Evolutionary conservation across 2,888 invertebrate species (phyloP).

Genomic region (Spisula subtruncata): DNA sequence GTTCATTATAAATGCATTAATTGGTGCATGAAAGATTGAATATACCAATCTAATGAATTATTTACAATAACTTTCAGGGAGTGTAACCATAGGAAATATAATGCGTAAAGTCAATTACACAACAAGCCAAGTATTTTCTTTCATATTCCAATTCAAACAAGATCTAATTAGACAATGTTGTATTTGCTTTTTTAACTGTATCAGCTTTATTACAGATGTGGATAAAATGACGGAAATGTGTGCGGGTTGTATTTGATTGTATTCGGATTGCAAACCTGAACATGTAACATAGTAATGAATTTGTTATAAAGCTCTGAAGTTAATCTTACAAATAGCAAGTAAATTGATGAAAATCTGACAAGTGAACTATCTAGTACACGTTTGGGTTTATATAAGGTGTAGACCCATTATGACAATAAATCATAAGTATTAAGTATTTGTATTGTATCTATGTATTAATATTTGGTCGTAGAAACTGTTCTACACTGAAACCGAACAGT

Average conservation of each 20-base stretch:
- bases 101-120: neutral
- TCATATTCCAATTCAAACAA: slow-evolving; percentile 14
- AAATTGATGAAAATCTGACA: no score
- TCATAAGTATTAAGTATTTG: no score
- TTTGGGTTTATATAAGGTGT: no score
- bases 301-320: neutral
- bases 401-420: no score
- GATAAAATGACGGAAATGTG: no score
- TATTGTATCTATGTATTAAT: no score
- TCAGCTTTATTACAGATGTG: neutral
- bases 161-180: no score
- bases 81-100: neutral
- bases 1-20: slow-evolving; percentile 20
- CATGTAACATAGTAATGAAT: neutral
- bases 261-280: neutral
- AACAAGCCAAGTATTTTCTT: neutral
- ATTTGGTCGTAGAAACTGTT: no score
- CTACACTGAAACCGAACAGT: no score
- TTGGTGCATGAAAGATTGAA: neutral
- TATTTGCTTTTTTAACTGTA: no score
- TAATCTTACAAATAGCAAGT: neutral
- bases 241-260: neutral
- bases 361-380: no score
- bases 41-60: neutral
- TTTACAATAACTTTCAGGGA: neutral